Percentiles rank a stretch among this genome's conserved stretches.
These are phyloP conservation scores for Dioctria rufipes DNA, from an alignment of 2,888 invertebrate species.

Conservation along the genomic window DNA sequence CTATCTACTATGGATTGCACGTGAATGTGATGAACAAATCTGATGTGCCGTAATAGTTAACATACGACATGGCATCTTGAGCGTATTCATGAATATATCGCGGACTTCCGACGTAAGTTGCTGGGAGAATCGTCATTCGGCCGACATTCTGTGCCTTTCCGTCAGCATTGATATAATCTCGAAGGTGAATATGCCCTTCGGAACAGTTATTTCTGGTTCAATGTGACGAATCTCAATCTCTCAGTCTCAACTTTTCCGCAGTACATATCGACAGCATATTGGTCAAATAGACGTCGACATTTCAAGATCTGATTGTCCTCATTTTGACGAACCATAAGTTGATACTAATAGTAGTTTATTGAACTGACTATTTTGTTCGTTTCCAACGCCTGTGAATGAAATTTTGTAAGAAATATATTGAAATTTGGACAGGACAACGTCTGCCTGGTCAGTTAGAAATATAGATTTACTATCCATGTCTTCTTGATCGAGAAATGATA, in stretches of 20 bases:
- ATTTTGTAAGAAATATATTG: too few species aligned
- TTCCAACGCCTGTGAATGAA: too few species aligned
- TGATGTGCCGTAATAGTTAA: neutral
- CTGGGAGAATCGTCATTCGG: constrained; percentile 61
- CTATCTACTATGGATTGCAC: constrained; percentile 2
- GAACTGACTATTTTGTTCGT: too few species aligned
- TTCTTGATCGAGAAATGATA: constrained; percentile 56
- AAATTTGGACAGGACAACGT: too few species aligned
- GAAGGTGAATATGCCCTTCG: neutral
- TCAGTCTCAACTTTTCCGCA: neutral
- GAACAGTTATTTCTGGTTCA: neutral
- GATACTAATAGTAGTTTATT: too few species aligned
- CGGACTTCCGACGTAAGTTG: constrained; percentile 65
- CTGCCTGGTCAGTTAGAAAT: too few species aligned
- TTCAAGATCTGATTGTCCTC: neutral
- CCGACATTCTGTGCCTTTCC: constrained; percentile 32
- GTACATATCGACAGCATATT: neutral
- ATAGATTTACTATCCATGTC: too few species aligned
- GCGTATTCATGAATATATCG: constrained; percentile 67
- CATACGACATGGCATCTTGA: constrained; percentile 67
- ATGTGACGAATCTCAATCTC: neutral
- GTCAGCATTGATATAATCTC: neutral
- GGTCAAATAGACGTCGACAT: neutral
- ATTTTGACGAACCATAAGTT: neutral
- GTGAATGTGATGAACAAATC: constrained; percentile 21